Percentiles rank a stretch among this genome's conserved stretches.
phyloP scores from a whole-genome alignment of 2,797 vertebrate species.

The Lepidocolaptes lacrymiger region DNA sequence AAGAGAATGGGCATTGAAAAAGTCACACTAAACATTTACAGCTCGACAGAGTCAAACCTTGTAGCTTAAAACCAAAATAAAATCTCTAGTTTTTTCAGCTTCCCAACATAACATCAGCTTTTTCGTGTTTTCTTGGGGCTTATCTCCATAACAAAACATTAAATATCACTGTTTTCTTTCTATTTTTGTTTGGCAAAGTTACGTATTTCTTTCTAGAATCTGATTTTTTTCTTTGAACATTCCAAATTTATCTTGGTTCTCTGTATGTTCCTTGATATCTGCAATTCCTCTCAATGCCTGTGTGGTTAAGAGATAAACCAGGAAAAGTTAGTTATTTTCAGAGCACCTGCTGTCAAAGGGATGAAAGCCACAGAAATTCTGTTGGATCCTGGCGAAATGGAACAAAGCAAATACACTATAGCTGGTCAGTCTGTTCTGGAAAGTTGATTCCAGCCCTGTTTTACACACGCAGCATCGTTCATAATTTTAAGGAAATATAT shows the following conservation, averaged over 20 bases:
- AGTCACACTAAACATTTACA: background rate
- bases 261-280: background rate
- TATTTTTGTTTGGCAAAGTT: background rate
- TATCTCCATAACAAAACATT: background rate
- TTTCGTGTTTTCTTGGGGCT: background rate
- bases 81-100: background rate
- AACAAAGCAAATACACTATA: background rate
- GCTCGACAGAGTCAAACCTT: background rate
- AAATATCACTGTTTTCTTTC: background rate
- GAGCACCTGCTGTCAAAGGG: background rate
- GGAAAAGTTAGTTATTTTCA: background rate
- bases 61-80: background rate
- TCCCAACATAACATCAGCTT: background rate
- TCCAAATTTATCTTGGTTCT: background rate
- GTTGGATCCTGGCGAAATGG: background rate
- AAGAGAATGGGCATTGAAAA: background rate
- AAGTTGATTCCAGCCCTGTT: background rate
- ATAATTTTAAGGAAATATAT: background rate
- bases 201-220: background rate
- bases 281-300: background rate
- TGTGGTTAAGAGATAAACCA: background rate
- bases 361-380: background rate
- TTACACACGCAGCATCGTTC: background rate
- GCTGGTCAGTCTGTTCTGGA: background rate
- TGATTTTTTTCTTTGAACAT: background rate